Evolutionary conservation across 2,797 vertebrate genomes (phyloP).

Genomic region (Acridotheres tristis): DNA sequence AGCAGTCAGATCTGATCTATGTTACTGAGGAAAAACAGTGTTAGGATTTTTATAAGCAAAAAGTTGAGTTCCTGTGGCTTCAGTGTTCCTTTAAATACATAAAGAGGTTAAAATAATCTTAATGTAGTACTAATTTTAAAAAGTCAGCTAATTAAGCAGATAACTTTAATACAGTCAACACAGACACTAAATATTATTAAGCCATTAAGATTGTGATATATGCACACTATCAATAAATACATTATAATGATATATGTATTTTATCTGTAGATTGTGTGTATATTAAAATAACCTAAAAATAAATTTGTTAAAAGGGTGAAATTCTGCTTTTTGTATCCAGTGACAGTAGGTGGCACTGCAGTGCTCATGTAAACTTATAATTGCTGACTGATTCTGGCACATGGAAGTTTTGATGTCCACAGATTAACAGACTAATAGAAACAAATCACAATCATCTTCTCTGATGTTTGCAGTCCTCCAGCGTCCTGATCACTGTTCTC

Average conservation of each 20-base stretch:
- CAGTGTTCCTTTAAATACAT: not conserved
- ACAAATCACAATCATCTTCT: not conserved
- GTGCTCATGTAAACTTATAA: not conserved
- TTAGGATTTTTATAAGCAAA: not conserved
- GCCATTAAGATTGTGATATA: not conserved
- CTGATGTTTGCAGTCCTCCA: not conserved
- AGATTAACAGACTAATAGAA: not conserved
- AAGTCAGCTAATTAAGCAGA: not conserved
- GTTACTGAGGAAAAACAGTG: not conserved
- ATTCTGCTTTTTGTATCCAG: not conserved
- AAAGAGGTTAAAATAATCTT: not conserved
- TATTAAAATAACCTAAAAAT: not conserved
- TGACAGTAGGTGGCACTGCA: not conserved
- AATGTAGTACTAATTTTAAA: not conserved
- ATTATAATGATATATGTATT: not conserved
- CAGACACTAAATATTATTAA: not conserved
- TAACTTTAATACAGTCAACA: not conserved
- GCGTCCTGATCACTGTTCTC: not conserved
- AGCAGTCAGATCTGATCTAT: not conserved
- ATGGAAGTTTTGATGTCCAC: not conserved
- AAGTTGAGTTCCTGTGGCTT: not conserved
- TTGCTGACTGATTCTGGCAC: not conserved
- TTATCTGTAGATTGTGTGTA: not conserved
- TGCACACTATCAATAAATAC: not conserved
- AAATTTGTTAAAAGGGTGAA: not conserved